These are phyloP conservation scores for Cisticola juncidis DNA, from an alignment of 2,113 vertebrate genomes.

Conservation along the genomic window DNA sequence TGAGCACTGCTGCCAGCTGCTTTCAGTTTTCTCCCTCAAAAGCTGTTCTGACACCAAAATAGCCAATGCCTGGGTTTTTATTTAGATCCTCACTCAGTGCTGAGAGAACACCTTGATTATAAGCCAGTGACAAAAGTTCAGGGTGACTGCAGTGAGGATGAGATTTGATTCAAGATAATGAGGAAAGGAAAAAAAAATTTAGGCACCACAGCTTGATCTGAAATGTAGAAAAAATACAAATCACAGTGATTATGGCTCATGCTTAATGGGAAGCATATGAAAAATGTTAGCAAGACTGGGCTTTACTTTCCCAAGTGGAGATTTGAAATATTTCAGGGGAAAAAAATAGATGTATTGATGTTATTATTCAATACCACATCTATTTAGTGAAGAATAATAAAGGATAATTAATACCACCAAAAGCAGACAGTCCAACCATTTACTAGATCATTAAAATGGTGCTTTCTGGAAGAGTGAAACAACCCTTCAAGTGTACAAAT, in stretches of 20 bases:
- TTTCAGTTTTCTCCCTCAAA: background rate
- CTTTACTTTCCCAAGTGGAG: background rate
- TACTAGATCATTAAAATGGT: background rate
- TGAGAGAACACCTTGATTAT: background rate
- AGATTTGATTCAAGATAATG: background rate
- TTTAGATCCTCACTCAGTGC: background rate
- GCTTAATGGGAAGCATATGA: conserved; percentile 1
- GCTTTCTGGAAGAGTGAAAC: background rate
- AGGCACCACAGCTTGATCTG: background rate
- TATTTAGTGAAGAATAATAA: background rate
- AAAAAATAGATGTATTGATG: background rate
- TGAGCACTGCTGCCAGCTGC: background rate
- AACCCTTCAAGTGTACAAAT: background rate
- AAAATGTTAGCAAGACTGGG: background rate
- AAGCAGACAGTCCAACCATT: background rate
- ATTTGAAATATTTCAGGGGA: background rate
- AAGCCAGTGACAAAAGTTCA: background rate
- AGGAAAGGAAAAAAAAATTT: background rate
- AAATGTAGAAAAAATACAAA: background rate
- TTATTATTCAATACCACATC: background rate
- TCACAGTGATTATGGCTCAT: background rate
- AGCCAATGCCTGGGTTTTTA: background rate
- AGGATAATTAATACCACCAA: background rate
- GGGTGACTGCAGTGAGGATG: background rate
- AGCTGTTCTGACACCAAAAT: background rate